These are phyloP conservation scores for Chiridota heheva DNA, from an alignment of 35 echinoderm and acorn worm genomes.

Conservation along the genomic window DNA sequence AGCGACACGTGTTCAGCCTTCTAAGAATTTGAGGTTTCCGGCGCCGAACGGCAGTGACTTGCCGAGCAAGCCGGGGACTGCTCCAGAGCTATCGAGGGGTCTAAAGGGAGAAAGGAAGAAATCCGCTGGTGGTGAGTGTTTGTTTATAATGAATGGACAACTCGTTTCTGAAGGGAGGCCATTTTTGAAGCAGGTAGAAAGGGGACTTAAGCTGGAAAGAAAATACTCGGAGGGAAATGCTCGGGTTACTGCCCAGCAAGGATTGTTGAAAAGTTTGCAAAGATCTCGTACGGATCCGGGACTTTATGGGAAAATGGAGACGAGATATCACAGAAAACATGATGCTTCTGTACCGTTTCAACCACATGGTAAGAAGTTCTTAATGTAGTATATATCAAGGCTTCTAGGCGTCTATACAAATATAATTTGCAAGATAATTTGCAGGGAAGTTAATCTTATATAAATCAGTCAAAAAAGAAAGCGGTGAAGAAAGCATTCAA, in stretches of 20 bases:
- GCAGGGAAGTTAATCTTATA: too few relatives aligned
- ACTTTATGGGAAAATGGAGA: constrained; percentile 1
- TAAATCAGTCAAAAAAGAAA: too few relatives aligned
- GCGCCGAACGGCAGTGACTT: not conserved
- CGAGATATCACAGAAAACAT: not conserved
- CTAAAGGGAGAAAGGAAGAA: not conserved
- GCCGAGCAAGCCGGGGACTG: constrained; percentile 16
- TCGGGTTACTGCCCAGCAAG: constrained; percentile 17
- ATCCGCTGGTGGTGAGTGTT: not conserved
- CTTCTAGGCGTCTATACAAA: too few relatives aligned
- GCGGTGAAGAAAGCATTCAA: too few relatives aligned
- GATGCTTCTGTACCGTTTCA: constrained; percentile 18
- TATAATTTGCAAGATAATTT: too few relatives aligned
- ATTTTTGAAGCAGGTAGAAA: constrained; percentile 28
- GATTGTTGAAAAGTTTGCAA: not conserved
- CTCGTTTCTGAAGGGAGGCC: constrained; percentile 20
- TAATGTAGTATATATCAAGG: too few relatives aligned
- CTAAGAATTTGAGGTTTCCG: not conserved
- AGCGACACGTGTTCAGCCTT: too few relatives aligned
- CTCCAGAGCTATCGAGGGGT: not conserved
- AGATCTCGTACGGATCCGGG: constrained; percentile 25
- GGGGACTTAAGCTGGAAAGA: not conserved
- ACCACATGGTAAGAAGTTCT: constrained; percentile 14
- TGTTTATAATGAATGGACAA: constrained; percentile 11
- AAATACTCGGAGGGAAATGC: constrained; percentile 22